Conservation (phyloP, 2,797 vertebrate genomes). For the Tenualosa thibaudeaui region DNA sequence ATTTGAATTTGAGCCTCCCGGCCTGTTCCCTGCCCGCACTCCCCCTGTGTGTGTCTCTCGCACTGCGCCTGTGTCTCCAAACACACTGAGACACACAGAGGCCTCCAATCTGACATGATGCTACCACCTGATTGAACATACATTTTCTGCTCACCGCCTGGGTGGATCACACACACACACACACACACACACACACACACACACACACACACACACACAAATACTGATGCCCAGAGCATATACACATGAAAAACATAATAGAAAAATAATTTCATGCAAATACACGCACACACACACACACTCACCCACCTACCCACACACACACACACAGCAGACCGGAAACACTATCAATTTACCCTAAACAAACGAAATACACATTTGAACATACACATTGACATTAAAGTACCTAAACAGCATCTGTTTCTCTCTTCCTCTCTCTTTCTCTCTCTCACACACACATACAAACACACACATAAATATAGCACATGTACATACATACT, state of each 20-base stretch:
- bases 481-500: not conserved
- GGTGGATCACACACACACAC: not conserved
- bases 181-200: constrained; percentile 11
- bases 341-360: not conserved
- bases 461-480: no score
- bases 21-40: not conserved
- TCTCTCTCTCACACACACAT: not conserved
- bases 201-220: not conserved
- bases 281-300: not conserved
- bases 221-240: not conserved
- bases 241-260: not conserved
- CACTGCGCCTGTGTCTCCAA: not conserved
- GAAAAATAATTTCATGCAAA: not conserved
- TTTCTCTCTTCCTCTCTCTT: no score
- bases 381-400: not conserved
- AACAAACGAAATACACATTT: no score
- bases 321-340: not conserved
- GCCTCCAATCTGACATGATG: not conserved
- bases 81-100: not conserved
- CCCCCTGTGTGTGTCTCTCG: not conserved
- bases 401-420: not conserved
- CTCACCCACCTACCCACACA: not conserved
- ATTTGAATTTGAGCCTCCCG: not conserved
- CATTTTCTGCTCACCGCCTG: not conserved
- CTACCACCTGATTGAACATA: constrained; percentile 6